These are phyloP conservation scores for Helicorthomorpha holstii DNA, from an alignment of 1,140 invertebrate genomes.

Conservation along the genomic window DNA sequence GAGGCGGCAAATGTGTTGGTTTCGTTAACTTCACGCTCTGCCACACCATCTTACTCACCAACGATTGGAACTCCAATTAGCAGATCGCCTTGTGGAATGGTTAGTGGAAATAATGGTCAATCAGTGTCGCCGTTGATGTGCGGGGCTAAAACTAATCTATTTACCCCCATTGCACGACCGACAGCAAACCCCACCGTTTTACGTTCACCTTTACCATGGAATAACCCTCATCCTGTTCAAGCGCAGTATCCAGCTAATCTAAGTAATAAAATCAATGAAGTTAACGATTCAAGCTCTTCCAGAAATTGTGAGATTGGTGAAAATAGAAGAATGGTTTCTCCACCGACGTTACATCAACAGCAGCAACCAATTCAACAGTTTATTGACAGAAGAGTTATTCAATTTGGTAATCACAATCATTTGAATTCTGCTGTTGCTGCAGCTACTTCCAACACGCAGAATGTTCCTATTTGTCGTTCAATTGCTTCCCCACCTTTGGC, in stretches of 20 bases:
- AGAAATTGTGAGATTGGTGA: no score
- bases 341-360: no score
- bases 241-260: neutral
- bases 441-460: neutral
- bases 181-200: neutral
- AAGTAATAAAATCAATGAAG: no score
- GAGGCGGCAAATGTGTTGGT: conserved; percentile 94
- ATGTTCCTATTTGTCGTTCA: neutral
- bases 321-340: no score
- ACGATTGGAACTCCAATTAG: conserved; percentile 25
- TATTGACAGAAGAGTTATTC: no score
- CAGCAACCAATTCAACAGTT: no score
- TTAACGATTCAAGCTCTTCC: no score
- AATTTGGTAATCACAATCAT: no score
- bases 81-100: conserved; percentile 4
- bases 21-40: conserved; percentile 75
- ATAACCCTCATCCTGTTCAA: neutral
- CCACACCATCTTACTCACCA: conserved; percentile 68
- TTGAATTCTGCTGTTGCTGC: neutral
- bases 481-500: neutral
- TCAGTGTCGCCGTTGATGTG: conserved; percentile 41
- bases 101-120: no score
- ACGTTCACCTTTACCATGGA: conserved; percentile 18
- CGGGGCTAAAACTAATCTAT: conserved; percentile 37
- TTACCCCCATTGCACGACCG: conserved; percentile 63